Percentiles rank a stretch among this genome's conserved stretches.
These are phyloP conservation scores for Camponotus vicinus DNA, from an alignment of 1,140 invertebrate species.

Conservation along the genomic window DNA sequence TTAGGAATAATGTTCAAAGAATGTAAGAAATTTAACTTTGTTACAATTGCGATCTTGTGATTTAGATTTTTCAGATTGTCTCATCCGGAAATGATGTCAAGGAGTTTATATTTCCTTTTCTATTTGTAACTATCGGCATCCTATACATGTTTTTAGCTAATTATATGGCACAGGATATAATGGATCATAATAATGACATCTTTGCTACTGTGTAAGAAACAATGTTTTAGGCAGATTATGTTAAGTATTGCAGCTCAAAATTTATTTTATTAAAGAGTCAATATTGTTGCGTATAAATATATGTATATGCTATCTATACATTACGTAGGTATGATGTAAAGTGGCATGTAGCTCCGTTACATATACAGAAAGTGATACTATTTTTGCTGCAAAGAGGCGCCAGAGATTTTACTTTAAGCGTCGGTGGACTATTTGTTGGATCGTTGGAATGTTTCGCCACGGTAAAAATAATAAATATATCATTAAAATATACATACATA, in stretches of 20 bases:
- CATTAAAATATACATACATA: too few relatives aligned
- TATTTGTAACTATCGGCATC: background rate
- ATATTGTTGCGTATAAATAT: too few relatives aligned
- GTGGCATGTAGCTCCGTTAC: background rate
- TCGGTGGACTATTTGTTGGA: background rate
- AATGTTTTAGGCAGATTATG: background rate
- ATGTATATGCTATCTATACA: too few relatives aligned
- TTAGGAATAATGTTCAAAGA: too few relatives aligned
- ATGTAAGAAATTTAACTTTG: too few relatives aligned
- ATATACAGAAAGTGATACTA: background rate
- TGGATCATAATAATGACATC: background rate
- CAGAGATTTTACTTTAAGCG: background rate
- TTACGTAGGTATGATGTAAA: background rate
- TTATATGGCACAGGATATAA: background rate
- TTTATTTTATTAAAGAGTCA: too few relatives aligned
- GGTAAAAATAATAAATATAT: background rate
- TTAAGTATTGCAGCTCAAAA: too few relatives aligned
- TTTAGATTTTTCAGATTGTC: background rate
- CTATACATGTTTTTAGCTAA: constrained; percentile 22
- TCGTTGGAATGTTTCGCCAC: background rate
- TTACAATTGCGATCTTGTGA: too few relatives aligned
- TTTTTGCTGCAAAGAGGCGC: background rate
- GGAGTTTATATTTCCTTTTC: background rate
- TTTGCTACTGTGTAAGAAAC: background rate
- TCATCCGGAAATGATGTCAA: background rate